These are phyloP conservation scores for Steatocranus sp. DNA, from an alignment of 2,797 vertebrate genomes.

Conservation along the genomic window DNA sequence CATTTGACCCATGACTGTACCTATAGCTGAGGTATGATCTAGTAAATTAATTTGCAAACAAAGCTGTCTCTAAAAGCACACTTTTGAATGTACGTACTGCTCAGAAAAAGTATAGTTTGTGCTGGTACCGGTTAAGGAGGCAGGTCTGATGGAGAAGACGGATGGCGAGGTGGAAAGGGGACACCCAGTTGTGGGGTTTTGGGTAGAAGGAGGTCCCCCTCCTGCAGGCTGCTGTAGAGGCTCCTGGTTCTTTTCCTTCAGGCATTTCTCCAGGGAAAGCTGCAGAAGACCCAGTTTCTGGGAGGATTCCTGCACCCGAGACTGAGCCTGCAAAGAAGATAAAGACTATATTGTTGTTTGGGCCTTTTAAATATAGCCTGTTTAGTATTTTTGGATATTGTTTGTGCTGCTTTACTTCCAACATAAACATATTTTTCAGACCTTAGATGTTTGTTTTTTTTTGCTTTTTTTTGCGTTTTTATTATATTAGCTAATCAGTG, in stretches of 20 bases:
- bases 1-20: background rate
- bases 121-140: slow-evolving; percentile 83
- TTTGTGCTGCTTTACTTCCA: background rate
- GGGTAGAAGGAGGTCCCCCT: slow-evolving; percentile 29
- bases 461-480: background rate
- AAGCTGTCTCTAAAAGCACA: background rate
- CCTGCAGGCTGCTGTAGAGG: slow-evolving; percentile 52
- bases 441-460: background rate
- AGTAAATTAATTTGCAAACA: background rate
- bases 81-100: fast-evolving
- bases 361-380: fast-evolving
- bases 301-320: slow-evolving; percentile 84
- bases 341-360: background rate
- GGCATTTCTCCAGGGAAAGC: slow-evolving; percentile 78
- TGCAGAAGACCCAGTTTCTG: slow-evolving; percentile 87
- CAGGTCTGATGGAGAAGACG: slow-evolving; percentile 78
- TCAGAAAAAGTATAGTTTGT: background rate
- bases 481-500: background rate
- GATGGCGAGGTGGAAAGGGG: slow-evolving; percentile 63
- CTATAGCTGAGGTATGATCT: background rate
- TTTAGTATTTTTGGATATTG: background rate
- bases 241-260: slow-evolving; percentile 68
- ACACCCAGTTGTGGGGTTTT: slow-evolving; percentile 21
- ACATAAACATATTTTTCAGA: background rate
- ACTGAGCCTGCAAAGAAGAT: slow-evolving; percentile 73